These are phyloP conservation scores for Tetrax tetrax DNA, from an alignment of 2,113 vertebrate genomes.

Conservation along the genomic window DNA sequence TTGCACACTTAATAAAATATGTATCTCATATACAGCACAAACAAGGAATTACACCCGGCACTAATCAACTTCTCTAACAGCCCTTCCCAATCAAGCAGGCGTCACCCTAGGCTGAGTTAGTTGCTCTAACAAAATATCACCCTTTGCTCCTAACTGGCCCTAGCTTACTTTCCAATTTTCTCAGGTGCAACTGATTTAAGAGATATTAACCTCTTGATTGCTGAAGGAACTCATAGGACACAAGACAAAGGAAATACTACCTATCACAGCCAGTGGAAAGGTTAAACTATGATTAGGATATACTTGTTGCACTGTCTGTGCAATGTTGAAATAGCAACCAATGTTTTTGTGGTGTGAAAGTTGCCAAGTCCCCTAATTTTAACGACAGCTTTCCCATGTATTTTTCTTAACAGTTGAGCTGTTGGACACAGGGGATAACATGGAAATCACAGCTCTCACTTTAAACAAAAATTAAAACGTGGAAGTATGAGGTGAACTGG, in stretches of 20 bases:
- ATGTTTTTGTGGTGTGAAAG: background rate
- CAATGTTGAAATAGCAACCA: background rate
- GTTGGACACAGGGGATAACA: background rate
- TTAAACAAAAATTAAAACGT: background rate
- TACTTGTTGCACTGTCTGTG: background rate
- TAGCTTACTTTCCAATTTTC: background rate
- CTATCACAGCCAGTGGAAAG: background rate
- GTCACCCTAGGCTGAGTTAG: too few relatives aligned
- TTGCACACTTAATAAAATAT: background rate
- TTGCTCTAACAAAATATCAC: background rate
- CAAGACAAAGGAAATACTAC: background rate
- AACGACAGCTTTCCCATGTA: background rate
- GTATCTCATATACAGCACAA: too few relatives aligned
- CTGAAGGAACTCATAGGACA: background rate
- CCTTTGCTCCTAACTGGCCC: background rate
- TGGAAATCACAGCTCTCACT: background rate
- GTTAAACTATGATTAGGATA: background rate
- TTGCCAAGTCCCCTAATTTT: background rate
- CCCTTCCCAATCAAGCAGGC: background rate
- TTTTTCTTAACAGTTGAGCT: background rate
- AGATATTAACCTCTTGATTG: background rate
- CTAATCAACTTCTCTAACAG: background rate
- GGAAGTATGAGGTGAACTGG: accelerated
- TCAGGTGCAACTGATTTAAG: background rate
- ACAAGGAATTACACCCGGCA: background rate